phyloP scores from a whole-genome alignment of 2,888 invertebrate genomes.

The Phytoseiulus persimilis region DNA sequence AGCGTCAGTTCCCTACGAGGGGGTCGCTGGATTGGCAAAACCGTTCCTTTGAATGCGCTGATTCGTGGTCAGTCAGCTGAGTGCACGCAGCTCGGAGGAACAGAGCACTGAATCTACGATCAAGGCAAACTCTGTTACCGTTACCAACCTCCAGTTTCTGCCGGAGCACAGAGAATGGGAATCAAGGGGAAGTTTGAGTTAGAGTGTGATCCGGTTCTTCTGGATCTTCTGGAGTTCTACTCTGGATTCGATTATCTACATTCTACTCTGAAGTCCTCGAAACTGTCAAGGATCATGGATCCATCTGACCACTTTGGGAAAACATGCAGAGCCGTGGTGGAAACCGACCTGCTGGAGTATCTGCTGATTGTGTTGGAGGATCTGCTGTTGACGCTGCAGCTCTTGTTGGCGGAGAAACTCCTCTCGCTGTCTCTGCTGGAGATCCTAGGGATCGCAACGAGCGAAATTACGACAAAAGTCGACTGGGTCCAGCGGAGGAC shows the following conservation, averaged over 20 bases:
- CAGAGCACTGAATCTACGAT: neutral
- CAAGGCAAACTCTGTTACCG: neutral
- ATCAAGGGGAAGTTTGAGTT: neutral
- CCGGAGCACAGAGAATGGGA: neutral
- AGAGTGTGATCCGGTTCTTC: neutral
- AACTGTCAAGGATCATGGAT: neutral
- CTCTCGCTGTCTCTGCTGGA: neutral
- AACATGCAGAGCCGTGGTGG: neutral
- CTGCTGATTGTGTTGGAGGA: slow-evolving; percentile 24
- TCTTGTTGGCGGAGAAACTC: slow-evolving; percentile 22
- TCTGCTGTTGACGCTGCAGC: slow-evolving; percentile 24
- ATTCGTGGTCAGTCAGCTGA: neutral
- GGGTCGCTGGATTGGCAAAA: neutral
- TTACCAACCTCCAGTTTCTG: slow-evolving; percentile 5
- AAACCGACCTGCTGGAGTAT: neutral
- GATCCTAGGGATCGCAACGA: slow-evolving; percentile 1
- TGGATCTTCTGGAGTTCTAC: too few relatives aligned
- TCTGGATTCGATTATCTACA: neutral
- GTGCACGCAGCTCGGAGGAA: neutral
- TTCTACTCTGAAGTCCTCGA: neutral
- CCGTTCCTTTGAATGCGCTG: too few relatives aligned
- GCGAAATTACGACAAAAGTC: neutral
- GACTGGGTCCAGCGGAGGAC: neutral
- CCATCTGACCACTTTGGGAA: neutral
- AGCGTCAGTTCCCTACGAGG: neutral